Conservation (phyloP, 2,797 vertebrate species). For the Pelochelys cantorii region DNA sequence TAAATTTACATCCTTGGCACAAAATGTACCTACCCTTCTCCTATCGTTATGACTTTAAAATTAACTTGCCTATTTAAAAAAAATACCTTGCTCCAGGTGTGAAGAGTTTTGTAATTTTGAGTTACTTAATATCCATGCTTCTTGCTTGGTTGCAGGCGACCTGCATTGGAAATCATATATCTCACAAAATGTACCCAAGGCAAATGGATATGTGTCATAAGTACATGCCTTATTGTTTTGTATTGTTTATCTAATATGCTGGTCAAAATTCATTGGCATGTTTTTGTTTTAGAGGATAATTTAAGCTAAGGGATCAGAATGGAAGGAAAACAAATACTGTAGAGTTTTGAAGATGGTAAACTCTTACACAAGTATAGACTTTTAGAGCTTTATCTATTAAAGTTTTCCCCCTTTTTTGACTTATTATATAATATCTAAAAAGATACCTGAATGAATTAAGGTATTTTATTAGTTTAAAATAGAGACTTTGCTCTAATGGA, state of each 20-base stretch:
- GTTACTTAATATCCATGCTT: too few relatives aligned
- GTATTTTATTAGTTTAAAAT: background rate
- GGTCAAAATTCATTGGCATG: background rate
- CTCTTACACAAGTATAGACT: background rate
- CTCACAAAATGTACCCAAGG: too few relatives aligned
- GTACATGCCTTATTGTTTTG: too few relatives aligned
- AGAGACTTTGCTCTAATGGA: background rate
- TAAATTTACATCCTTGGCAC: background rate
- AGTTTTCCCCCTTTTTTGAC: background rate
- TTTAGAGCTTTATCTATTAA: background rate
- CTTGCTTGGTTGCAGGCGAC: too few relatives aligned
- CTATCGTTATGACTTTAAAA: too few relatives aligned
- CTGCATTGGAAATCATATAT: too few relatives aligned
- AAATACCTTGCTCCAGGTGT: too few relatives aligned
- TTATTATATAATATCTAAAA: background rate
- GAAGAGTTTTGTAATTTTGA: too few relatives aligned
- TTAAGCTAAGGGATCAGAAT: background rate
- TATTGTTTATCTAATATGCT: too few relatives aligned
- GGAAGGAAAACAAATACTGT: background rate
- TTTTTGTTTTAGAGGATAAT: background rate
- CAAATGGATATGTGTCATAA: too few relatives aligned
- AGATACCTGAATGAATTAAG: background rate
- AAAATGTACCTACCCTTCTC: background rate
- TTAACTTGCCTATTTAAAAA: too few relatives aligned
- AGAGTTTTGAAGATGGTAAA: background rate